A percentile compares a stretch with the other conserved stretches of the same genome.
Conservation (phyloP, 2,888 invertebrate species). For the Apotomis capreana region DNA sequence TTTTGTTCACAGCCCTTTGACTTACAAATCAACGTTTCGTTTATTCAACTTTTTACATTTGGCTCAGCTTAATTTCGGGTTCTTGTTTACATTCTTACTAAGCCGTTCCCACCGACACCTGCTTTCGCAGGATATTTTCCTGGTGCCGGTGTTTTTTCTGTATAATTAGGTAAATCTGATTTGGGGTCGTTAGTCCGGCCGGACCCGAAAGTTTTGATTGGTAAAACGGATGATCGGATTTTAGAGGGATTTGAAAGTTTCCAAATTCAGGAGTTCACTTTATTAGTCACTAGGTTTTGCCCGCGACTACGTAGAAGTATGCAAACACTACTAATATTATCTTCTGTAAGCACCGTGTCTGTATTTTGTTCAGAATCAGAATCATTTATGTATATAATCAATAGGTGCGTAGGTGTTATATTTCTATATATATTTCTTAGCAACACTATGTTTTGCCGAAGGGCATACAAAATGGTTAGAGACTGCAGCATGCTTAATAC, state of each 20-base stretch:
- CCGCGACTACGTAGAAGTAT: too few species aligned
- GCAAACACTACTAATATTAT: too few species aligned
- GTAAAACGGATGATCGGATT: conserved; percentile 25
- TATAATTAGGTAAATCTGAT: conserved; percentile 32
- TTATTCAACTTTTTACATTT: conserved; percentile 27
- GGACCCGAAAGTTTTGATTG: conserved; percentile 30
- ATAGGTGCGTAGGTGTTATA: too few species aligned
- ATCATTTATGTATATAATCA: too few species aligned
- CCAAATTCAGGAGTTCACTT: conserved; percentile 1
- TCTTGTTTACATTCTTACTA: conserved; percentile 24
- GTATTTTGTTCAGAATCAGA: too few species aligned
- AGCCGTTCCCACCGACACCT: conserved; percentile 19
- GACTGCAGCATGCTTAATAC: too few species aligned
- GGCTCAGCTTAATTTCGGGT: conserved; percentile 21
- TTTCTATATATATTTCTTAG: too few species aligned
- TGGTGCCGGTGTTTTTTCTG: conserved; percentile 14
- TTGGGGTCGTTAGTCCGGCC: conserved; percentile 16
- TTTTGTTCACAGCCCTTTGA: conserved; percentile 17
- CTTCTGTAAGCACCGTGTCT: too few species aligned
- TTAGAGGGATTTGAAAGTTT: conserved; percentile 16
- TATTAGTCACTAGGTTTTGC: conserved; percentile 3
- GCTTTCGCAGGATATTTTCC: conserved; percentile 7
- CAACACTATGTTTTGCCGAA: too few species aligned
- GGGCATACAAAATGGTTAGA: too few species aligned
- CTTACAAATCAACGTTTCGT: conserved; percentile 27